Conservation (phyloP, 2,797 vertebrate species). For the Squalus acanthias region DNA sequence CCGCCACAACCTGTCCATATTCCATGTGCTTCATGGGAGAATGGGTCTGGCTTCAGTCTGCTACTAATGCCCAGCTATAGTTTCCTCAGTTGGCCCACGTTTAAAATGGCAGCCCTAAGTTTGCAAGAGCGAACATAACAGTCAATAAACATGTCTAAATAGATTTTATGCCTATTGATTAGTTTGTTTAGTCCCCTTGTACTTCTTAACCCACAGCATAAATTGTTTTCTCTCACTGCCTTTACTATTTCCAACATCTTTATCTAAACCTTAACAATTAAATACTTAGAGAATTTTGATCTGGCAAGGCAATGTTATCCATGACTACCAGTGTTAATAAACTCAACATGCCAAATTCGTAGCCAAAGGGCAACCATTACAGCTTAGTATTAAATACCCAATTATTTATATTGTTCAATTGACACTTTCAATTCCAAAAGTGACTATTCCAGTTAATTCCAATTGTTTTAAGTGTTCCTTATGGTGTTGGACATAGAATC, state of each 20-base stretch:
- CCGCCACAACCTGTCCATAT: background rate
- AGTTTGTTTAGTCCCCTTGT: background rate
- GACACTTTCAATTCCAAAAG: background rate
- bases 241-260: background rate
- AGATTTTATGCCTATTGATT: background rate
- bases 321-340: background rate
- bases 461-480: background rate
- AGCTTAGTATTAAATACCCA: background rate
- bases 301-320: background rate
- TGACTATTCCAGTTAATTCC: constrained; percentile 6
- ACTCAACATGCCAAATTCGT: background rate
- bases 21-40: background rate
- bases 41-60: background rate
- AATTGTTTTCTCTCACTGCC: background rate
- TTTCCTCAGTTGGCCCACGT: background rate
- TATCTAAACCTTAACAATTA: background rate
- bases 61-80: background rate
- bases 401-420: background rate
- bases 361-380: background rate
- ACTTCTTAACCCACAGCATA: background rate
- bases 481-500: background rate
- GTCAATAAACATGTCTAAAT: background rate
- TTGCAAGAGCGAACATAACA: background rate
- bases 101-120: background rate
- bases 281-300: background rate